Evolutionary conservation across 2,888 invertebrate species (phyloP).

Genomic region (Phyllotreta cruciferae): DNA sequence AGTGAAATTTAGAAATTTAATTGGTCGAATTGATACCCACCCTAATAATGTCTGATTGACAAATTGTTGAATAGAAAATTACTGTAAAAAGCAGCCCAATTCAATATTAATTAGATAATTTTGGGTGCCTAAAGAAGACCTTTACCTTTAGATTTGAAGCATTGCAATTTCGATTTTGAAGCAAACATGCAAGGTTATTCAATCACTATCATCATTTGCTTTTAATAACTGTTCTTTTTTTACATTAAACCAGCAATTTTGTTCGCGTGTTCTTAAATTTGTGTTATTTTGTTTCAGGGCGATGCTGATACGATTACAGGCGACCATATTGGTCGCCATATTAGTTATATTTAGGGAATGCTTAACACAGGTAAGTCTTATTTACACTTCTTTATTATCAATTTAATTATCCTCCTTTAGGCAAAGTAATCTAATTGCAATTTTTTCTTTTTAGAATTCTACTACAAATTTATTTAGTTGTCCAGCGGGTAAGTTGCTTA

Average conservation of each 20-base stretch:
- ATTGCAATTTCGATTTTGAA: no score
- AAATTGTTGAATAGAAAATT: no score
- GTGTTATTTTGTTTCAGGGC: slow-evolving; percentile 67
- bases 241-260: neutral
- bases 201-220: no score
- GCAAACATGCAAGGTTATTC: no score
- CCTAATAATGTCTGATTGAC: no score
- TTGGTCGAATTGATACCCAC: no score
- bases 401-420: neutral
- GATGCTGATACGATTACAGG: slow-evolving; percentile 78
- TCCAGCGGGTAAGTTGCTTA: slow-evolving; percentile 73
- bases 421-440: neutral
- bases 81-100: no score
- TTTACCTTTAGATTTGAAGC: no score
- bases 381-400: slow-evolving; percentile 1
- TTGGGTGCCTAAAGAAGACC: no score
- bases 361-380: slow-evolving; percentile 69
- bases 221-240: neutral
- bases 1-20: no score
- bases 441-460: slow-evolving; percentile 66
- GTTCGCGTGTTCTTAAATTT: slow-evolving; percentile 2
- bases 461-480: slow-evolving; percentile 71
- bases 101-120: no score
- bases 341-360: slow-evolving; percentile 66
- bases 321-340: slow-evolving; percentile 73